These are phyloP conservation scores for Urocynchramus pylzowi DNA, from an alignment of 2,113 vertebrate genomes.

Conservation along the genomic window DNA sequence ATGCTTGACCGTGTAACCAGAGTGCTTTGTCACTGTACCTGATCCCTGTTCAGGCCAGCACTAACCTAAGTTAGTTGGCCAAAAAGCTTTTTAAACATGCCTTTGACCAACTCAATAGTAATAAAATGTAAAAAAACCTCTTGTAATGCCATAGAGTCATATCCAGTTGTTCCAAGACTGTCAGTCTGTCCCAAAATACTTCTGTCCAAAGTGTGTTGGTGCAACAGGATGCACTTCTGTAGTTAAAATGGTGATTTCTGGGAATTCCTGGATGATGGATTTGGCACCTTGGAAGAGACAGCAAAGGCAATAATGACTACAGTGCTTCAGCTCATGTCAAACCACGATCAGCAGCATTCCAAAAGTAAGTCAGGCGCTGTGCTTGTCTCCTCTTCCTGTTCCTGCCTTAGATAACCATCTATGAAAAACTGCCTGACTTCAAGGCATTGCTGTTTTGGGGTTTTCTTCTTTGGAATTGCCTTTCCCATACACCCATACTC, in stretches of 20 bases:
- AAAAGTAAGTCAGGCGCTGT: neutral
- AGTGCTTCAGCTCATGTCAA: neutral
- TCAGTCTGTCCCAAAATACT: slow-evolving; percentile 96
- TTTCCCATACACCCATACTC: neutral
- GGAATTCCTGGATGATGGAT: slow-evolving; percentile 96
- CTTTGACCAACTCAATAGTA: neutral
- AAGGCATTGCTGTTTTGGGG: neutral
- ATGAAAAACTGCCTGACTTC: neutral
- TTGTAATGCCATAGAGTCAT: neutral
- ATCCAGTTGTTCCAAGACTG: slow-evolving; percentile 4
- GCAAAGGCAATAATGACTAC: neutral
- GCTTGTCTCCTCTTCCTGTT: neutral
- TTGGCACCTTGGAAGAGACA: slow-evolving; percentile 82
- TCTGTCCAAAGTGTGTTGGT: slow-evolving; percentile 95
- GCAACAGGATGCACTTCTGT: slow-evolving; percentile 95
- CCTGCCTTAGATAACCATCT: neutral
- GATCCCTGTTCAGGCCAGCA: neutral
- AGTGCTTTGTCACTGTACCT: neutral
- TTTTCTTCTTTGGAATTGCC: neutral
- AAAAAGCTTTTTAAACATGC: slow-evolving; percentile 13
- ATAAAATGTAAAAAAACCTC: slow-evolving; percentile 55
- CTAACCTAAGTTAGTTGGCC: slow-evolving; percentile 18
- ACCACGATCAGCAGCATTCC: accelerated
- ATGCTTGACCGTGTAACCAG: neutral
- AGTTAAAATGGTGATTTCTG: slow-evolving; percentile 95